phyloP scores from a whole-genome alignment of 1,140 invertebrate species.

The Homarus americanus region DNA sequence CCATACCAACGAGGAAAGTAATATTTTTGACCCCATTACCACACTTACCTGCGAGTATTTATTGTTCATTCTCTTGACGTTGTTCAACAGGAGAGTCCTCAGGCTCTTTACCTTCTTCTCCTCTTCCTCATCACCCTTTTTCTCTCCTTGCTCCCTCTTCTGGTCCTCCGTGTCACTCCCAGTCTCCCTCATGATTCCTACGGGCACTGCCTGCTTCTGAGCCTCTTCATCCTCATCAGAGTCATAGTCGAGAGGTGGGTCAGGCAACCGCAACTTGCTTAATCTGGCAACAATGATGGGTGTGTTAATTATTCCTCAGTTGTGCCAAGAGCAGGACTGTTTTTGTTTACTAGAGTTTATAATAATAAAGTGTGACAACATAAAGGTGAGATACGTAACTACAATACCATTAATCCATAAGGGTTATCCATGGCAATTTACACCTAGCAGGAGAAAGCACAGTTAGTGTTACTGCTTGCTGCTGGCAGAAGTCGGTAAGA shows the following conservation, averaged over 20 bases:
- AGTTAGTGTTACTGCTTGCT: too few relatives aligned
- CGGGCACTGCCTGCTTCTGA: neutral
- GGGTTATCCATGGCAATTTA: too few relatives aligned
- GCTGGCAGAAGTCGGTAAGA: too few relatives aligned
- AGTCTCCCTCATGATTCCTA: neutral
- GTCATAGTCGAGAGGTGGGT: slow-evolving; percentile 49
- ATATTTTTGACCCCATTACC: too few relatives aligned
- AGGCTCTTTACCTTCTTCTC: slow-evolving; percentile 26
- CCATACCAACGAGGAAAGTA: too few relatives aligned
- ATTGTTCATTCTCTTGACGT: slow-evolving; percentile 13
- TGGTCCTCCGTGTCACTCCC: neutral
- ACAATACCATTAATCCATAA: too few relatives aligned
- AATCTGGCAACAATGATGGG: slow-evolving; percentile 36
- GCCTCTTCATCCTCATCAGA: slow-evolving; percentile 42
- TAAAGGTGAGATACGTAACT: too few relatives aligned
- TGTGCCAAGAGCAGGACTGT: too few relatives aligned
- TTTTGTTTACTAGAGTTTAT: too few relatives aligned
- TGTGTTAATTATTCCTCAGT: too few relatives aligned
- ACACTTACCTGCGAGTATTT: slow-evolving; percentile 52
- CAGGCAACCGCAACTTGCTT: slow-evolving; percentile 14
- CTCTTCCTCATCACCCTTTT: slow-evolving; percentile 29
- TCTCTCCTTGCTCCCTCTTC: slow-evolving; percentile 1
- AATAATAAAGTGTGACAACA: too few relatives aligned
- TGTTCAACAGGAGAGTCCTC: slow-evolving; percentile 33
- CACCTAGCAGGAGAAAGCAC: too few relatives aligned